Conservation (phyloP, 1,140 invertebrate genomes). For the Neelides sp. region DNA sequence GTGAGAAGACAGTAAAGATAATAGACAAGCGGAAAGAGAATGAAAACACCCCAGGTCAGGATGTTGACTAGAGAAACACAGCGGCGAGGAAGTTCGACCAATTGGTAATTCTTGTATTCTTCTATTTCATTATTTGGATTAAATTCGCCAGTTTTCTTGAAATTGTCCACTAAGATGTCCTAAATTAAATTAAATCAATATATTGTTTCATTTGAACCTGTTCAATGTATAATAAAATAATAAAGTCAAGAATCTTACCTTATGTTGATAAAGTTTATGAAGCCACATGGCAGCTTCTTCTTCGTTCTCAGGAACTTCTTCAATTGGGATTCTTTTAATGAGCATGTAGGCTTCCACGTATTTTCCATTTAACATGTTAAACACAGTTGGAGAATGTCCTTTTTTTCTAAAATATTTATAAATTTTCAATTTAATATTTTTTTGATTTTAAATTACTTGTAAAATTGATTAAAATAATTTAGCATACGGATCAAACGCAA, state of each 20-base stretch:
- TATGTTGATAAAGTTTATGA: conserved; percentile 61
- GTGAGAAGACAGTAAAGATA: conserved; percentile 53
- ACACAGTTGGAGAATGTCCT: conserved; percentile 51
- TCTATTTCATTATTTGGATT: conserved; percentile 57
- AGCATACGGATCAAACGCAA: conserved; percentile 55
- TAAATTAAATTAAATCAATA: conserved; percentile 34
- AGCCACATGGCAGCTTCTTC: conserved; percentile 65
- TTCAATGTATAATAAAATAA: conserved; percentile 11
- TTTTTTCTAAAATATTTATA: conserved; percentile 29
- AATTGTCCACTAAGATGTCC: conserved; percentile 69
- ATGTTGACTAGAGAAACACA: conserved; percentile 58
- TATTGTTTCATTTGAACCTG: conserved; percentile 2
- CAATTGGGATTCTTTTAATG: conserved; percentile 65
- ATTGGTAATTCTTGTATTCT: conserved; percentile 38
- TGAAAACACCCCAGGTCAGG: conserved; percentile 51
- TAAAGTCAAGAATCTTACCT: conserved; percentile 42
- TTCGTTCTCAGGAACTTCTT: conserved; percentile 65
- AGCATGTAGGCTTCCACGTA: conserved; percentile 60
- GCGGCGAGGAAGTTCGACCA: conserved; percentile 44
- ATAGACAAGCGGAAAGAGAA: conserved; percentile 56
- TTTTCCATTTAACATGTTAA: conserved; percentile 66
- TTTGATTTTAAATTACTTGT: no score
- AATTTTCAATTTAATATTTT: conserved; percentile 25
- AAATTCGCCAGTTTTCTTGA: conserved; percentile 66
- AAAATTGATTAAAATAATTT: conserved; percentile 9